phyloP scores from a whole-genome alignment of 2,888 invertebrate genomes.

The Geotrupes spiniger region DNA sequence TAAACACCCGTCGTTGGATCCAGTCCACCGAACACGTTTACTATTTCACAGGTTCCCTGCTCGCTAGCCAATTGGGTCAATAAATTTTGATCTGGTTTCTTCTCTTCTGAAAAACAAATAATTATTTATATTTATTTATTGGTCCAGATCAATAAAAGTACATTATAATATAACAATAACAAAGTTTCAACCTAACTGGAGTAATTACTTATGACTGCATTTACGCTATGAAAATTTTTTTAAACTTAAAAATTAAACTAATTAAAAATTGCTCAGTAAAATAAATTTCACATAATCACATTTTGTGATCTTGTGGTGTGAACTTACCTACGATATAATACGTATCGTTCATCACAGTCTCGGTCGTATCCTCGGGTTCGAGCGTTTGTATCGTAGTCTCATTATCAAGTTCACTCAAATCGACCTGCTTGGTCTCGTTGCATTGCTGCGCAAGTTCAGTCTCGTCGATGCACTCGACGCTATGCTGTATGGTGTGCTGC shows the following conservation, averaged over 20 bases:
- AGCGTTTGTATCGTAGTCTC: conserved; percentile 12
- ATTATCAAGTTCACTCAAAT: conserved; percentile 9
- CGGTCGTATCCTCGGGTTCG: conserved; percentile 1
- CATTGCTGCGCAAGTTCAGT: conserved; percentile 4
- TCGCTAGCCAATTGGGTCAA: background rate
- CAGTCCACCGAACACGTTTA: conserved; percentile 28
- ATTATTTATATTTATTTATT: too few relatives aligned
- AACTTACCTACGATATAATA: conserved; percentile 15
- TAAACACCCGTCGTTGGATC: conserved; percentile 37
- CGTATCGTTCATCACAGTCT: conserved; percentile 5
- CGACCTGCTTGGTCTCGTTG: conserved; percentile 2
- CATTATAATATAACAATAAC: too few relatives aligned
- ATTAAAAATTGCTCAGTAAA: background rate
- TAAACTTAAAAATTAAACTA: conserved; percentile 5
- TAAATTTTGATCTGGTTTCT: background rate
- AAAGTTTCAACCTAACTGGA: too few relatives aligned
- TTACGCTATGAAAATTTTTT: background rate
- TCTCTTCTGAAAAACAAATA: conserved; percentile 12
- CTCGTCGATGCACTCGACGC: background rate
- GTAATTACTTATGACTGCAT: background rate
- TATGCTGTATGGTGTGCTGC: conserved; percentile 23
- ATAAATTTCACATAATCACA: background rate
- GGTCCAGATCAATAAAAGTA: too few relatives aligned
- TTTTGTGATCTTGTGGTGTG: background rate
- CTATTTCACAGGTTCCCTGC: conserved; percentile 14